These are phyloP conservation scores for human DNA, from an alignment of 2,113 vertebrate species.

Conservation along the genomic window GRCh38 chr11:100165501-100166000, in stretches of 20 bases:
- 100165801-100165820: background rate
- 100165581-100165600: background rate
- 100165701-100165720: background rate
- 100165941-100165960: background rate
- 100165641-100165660: background rate
- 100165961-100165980: background rate
- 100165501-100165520: background rate
- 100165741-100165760: background rate
- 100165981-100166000: background rate
- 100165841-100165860: background rate
- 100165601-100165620: background rate
- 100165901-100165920: background rate
- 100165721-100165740: background rate
- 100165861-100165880: background rate
- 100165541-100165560: background rate
- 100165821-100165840: background rate
- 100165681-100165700: background rate
- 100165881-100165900: background rate
- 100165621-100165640: background rate
- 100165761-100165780: background rate
- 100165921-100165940: background rate
- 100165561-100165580: conserved; percentile 11
- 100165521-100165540: background rate
- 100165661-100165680: background rate
- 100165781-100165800: background rate